These are phyloP conservation scores for Pristionchus exspectatus DNA, from an alignment of 2,888 invertebrate genomes.

Conservation along the genomic window DNA sequence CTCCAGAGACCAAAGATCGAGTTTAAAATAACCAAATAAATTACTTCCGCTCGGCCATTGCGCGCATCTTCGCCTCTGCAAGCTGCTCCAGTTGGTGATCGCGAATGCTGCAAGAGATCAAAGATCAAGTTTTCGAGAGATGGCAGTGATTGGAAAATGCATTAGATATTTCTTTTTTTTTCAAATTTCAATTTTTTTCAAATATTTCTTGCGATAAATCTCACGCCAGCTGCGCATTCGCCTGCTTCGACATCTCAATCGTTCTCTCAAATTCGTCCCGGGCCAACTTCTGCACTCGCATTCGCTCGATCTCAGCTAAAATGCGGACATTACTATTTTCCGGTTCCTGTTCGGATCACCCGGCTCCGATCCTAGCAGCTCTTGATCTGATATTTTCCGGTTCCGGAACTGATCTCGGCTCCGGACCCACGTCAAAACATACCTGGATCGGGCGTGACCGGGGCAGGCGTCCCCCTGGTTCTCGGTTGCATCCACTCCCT, in stretches of 20 bases:
- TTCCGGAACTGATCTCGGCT: neutral
- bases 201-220: neutral
- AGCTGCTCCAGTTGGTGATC: neutral
- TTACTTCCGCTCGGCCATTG: neutral
- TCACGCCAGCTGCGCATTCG: neutral
- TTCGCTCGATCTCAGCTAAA: neutral
- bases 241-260: neutral
- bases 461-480: neutral
- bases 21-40: neutral
- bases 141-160: too few species aligned
- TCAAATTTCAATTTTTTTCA: too few species aligned
- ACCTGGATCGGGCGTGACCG: slow-evolving; percentile 35
- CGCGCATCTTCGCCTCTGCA: neutral
- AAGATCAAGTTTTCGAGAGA: neutral
- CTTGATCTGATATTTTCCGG: too few species aligned
- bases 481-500: neutral
- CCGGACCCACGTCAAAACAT: neutral
- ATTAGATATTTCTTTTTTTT: neutral
- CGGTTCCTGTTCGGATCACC: neutral
- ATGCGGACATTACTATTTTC: neutral
- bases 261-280: neutral
- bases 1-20: too few species aligned
- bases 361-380: neutral
- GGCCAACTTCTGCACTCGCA: neutral
- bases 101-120: slow-evolving; percentile 18